Percentiles rank a stretch among this genome's conserved stretches.
Evolutionary conservation across 1,140 invertebrate genomes (phyloP).

Genomic region (Lordiphosa stackelbergi): DNA sequence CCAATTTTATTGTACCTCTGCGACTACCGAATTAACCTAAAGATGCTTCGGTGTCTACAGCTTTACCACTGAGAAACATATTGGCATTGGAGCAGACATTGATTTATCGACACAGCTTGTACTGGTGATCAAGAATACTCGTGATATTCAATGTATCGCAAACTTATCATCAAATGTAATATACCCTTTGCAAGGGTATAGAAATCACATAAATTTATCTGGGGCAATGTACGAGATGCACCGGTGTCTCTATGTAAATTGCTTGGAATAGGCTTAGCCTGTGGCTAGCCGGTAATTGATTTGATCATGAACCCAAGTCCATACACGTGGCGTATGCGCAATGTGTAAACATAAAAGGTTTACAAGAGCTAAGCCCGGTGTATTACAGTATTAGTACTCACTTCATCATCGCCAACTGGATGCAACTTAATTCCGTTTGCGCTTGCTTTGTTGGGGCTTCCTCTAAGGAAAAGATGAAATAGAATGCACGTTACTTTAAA

Average conservation of each 20-base stretch:
- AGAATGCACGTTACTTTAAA: constrained; percentile 33
- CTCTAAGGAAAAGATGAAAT: constrained; percentile 25
- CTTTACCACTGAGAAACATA: too few relatives aligned
- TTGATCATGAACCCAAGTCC: constrained; percentile 64
- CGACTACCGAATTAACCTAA: too few relatives aligned
- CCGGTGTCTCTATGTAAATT: constrained; percentile 37
- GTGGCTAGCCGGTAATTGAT: constrained; percentile 45
- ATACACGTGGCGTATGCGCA: constrained; percentile 30
- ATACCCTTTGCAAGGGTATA: not conserved
- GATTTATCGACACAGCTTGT: too few relatives aligned
- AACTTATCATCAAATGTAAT: too few relatives aligned
- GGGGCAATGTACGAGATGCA: constrained; percentile 38
- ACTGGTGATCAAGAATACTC: too few relatives aligned
- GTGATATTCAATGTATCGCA: too few relatives aligned
- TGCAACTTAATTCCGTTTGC: constrained; percentile 13
- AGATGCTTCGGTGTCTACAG: too few relatives aligned
- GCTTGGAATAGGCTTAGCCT: constrained; percentile 13
- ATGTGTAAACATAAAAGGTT: constrained; percentile 17
- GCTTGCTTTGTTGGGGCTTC: constrained; percentile 36
- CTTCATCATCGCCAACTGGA: constrained; percentile 44
- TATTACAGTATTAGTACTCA: constrained; percentile 32
- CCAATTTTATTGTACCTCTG: too few relatives aligned
- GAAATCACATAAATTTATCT: constrained; percentile 42
- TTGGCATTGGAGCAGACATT: too few relatives aligned
- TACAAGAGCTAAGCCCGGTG: constrained; percentile 14